Conservation (phyloP, 2,113 vertebrate species). For the Cololabis saira region DNA sequence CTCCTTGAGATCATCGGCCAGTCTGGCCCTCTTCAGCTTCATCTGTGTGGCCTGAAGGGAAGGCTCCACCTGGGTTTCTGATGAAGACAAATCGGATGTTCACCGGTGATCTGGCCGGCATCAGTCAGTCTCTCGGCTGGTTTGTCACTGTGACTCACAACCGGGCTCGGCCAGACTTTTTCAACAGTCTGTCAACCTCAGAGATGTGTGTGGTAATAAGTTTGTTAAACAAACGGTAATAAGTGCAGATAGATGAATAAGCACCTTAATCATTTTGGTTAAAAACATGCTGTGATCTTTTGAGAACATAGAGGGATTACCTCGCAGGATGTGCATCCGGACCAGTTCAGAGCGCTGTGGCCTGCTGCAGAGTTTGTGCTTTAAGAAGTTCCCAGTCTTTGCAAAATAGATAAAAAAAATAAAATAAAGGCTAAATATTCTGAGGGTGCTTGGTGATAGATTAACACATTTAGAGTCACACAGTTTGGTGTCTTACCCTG, state of each 20-base stretch:
- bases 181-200: constrained; percentile 8
- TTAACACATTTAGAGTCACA: not conserved
- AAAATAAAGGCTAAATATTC: not conserved
- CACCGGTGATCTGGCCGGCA: constrained; percentile 18
- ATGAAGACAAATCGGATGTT: constrained; percentile 39
- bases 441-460: not conserved
- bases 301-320: constrained; percentile 72
- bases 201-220: constrained; percentile 27
- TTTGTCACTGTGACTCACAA: constrained; percentile 49
- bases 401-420: constrained; percentile 5
- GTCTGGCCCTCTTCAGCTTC: constrained; percentile 92
- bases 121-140: constrained; percentile 17
- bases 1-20: constrained; percentile 94
- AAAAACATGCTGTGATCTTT: not conserved
- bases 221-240: constrained; percentile 30
- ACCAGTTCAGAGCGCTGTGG: constrained; percentile 94
- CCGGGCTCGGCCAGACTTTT: constrained; percentile 25
- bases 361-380: constrained; percentile 96
- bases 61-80: constrained; percentile 93
- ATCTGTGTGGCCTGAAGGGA: constrained; percentile 97
- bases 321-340: constrained; percentile 98
- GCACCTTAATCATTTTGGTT: constrained; percentile 27
- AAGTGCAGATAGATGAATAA: constrained; percentile 22
- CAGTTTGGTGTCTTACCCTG: constrained; percentile 83
- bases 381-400: constrained; percentile 97